phyloP scores from a whole-genome alignment of 2,888 invertebrate genomes.

The Temnothorax rugatulus region DNA sequence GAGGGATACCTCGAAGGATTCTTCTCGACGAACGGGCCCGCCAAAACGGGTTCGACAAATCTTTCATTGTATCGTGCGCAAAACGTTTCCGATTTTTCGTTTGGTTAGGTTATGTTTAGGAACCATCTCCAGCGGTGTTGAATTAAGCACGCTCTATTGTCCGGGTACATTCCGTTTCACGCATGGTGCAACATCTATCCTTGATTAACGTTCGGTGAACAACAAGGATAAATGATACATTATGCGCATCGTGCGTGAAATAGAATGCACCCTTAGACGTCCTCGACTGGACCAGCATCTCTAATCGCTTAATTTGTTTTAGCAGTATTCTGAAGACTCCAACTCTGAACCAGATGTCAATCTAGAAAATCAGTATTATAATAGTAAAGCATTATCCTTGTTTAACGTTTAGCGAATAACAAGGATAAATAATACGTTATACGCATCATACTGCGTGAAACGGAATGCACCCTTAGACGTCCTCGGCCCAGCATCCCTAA shows the following conservation, averaged over 20 bases:
- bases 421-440: too few relatives aligned
- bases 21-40: background rate
- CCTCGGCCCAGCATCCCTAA: background rate
- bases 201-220: too few relatives aligned
- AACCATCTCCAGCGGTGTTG: background rate
- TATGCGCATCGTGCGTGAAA: too few relatives aligned
- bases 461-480: background rate
- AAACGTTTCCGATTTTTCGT: background rate
- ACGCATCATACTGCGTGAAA: too few relatives aligned
- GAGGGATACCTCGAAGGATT: background rate
- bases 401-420: too few relatives aligned
- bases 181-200: too few relatives aligned
- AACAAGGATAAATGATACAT: too few relatives aligned
- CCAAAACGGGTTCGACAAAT: background rate
- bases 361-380: slow-evolving; percentile 99
- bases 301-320: slow-evolving; percentile 70
- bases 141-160: background rate
- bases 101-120: slow-evolving; percentile 46
- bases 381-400: slow-evolving; percentile 90
- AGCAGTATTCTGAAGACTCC: slow-evolving; percentile 99
- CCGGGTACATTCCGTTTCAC: too few relatives aligned
- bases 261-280: background rate
- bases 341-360: slow-evolving; percentile 99
- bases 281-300: background rate
- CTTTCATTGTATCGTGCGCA: background rate